These are phyloP conservation scores for Drosophila malerkotliana DNA, from an alignment of 1,140 invertebrate species.

Conservation along the genomic window DNA sequence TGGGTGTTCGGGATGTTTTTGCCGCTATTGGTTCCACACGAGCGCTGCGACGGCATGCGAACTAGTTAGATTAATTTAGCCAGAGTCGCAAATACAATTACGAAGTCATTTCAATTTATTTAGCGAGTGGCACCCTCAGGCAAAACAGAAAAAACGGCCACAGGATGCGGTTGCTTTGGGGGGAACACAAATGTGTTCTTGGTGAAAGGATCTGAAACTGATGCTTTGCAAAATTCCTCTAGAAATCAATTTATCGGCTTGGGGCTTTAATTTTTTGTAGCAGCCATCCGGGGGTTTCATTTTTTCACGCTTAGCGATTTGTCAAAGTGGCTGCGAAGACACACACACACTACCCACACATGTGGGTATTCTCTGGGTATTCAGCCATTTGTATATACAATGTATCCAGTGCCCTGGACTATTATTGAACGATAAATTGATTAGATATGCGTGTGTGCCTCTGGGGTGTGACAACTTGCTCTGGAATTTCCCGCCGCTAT, in stretches of 20 bases:
- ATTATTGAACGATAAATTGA: constrained; percentile 83
- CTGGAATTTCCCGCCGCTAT: constrained; percentile 13
- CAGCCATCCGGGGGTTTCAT: constrained; percentile 3
- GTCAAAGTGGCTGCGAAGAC: constrained; percentile 65
- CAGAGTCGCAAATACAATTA: constrained; percentile 78
- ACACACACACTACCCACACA: constrained; percentile 9
- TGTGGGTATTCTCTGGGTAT: neutral
- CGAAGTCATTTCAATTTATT: constrained; percentile 81
- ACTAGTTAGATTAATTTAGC: constrained; percentile 81
- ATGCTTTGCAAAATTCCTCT: constrained; percentile 8
- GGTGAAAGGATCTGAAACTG: constrained; percentile 13
- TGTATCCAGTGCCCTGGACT: constrained; percentile 63
- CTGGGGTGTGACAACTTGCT: constrained; percentile 22
- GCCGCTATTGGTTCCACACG: constrained; percentile 68
- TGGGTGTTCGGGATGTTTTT: constrained; percentile 24
- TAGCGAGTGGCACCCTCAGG: constrained; percentile 57
- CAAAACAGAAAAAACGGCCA: constrained; percentile 1
- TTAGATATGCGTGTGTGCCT: constrained; percentile 68
- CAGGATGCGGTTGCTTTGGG: constrained; percentile 33
- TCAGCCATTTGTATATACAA: constrained; percentile 3
- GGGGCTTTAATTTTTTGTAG: constrained; percentile 41
- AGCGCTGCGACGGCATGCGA: constrained; percentile 66
- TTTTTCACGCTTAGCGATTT: constrained; percentile 59
- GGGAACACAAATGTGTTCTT: constrained; percentile 31
- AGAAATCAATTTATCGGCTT: constrained; percentile 52